Evolutionary conservation across 1,140 invertebrate genomes (phyloP), one percentile per base, ranked within the genome.

Genomic region (Habropoda laboriosa): DNA sequence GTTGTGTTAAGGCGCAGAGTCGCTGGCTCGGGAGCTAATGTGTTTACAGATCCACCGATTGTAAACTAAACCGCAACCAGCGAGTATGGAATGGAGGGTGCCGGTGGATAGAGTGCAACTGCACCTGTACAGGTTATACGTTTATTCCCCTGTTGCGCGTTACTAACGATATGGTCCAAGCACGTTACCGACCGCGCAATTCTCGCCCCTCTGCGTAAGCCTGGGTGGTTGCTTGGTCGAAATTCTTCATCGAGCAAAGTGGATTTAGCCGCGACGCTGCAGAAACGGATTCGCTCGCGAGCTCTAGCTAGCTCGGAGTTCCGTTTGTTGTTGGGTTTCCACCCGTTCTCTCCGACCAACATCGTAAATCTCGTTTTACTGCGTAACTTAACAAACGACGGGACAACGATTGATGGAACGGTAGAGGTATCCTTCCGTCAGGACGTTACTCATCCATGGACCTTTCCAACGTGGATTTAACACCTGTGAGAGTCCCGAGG

Each of bases 1-100:
- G 81, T 86, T 74, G 74, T 49, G 72, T 68, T 72, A 80, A 83
- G 81, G 72, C 47, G 72, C 42, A 21, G 47, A 67, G 71, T 66
- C 71, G 42, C 18, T 58, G 58, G 55, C 64, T 63, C 70, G 38
- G 38, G 6, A 51, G 83, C 75, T 83, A 87, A 86, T 83, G 83
- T 86, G 84, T 87, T 87, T 87, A 83, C 85, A 80, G 75, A 86
- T 80, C 64, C 78, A 70, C 57, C 83, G 61, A 86, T 85, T 86
- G 83, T 71, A 82, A 86, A 86, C 79, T 57, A 86, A 74, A 85
- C 83, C 83, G 45, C 74, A 74, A 75, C 63, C 55, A 61, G 32
- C 47, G 45, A 47, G 38, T 16, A 3, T 8, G 16, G 27, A 13
- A 16, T 0, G 35, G 18, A 12, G 3, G 12, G 53, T 16, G 13